Percentiles rank a stretch among this genome's conserved stretches.
Conservation (phyloP, 2,888 invertebrate species). For the Drosophila setosimentum region DNA sequence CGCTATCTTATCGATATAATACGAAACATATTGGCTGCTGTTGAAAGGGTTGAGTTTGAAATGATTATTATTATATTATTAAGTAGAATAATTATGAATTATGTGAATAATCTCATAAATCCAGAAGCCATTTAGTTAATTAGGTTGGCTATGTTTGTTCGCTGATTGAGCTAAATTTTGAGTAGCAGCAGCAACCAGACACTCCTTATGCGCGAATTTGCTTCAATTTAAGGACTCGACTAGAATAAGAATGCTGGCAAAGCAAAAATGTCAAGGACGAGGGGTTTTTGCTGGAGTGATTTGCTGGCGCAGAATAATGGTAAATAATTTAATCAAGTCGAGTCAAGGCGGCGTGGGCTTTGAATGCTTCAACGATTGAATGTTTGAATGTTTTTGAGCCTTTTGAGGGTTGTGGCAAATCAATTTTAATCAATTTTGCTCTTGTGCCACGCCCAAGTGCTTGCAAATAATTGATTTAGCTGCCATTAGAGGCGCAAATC, state of each 20-base stretch:
- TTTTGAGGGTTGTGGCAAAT: constrained; percentile 46
- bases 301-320: constrained; percentile 17
- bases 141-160: constrained; percentile 11
- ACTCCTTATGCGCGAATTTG: neutral
- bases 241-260: constrained; percentile 6
- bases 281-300: constrained; percentile 4
- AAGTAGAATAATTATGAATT: neutral
- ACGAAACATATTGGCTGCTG: neutral
- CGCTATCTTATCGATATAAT: neutral
- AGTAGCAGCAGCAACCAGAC: neutral
- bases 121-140: constrained; percentile 7
- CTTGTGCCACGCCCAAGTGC: constrained; percentile 52
- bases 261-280: constrained; percentile 18
- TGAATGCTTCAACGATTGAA: constrained; percentile 30
- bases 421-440: constrained; percentile 78
- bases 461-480: constrained; percentile 76
- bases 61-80: neutral
- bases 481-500: constrained; percentile 75
- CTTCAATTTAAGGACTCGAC: constrained; percentile 5
- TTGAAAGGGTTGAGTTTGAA: neutral
- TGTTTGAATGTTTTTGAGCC: constrained; percentile 40
- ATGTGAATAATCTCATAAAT: neutral
- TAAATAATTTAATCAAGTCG: constrained; percentile 51
- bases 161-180: neutral
- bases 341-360: constrained; percentile 10